phyloP scores from a whole-genome alignment of 2,113 vertebrate genomes.

The Coptodon rendalli region DNA sequence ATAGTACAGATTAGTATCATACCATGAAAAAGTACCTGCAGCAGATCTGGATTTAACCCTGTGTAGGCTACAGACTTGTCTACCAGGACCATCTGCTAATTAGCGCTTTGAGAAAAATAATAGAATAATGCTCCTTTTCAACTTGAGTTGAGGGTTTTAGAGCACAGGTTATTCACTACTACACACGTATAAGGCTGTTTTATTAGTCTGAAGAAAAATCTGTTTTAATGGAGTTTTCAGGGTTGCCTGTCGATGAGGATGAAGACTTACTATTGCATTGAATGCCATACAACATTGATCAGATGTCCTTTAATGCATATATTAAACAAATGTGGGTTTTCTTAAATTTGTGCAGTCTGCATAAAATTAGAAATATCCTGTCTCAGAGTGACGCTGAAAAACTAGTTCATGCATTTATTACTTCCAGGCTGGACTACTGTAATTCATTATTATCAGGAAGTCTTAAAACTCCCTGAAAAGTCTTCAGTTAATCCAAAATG shows the following conservation, averaged over 20 bases:
- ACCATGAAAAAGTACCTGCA: not conserved
- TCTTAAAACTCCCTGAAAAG: rapidly evolving
- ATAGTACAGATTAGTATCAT: not conserved
- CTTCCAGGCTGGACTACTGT: not conserved
- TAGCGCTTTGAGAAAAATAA: not conserved
- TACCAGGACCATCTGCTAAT: not conserved
- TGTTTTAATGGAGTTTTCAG: not conserved
- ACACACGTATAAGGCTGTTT: not conserved
- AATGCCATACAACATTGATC: not conserved
- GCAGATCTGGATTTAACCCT: not conserved
- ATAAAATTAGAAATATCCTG: not conserved
- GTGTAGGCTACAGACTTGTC: not conserved
- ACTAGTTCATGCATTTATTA: not conserved
- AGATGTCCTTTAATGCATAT: not conserved
- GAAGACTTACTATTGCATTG: not conserved
- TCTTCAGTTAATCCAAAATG: rapidly evolving
- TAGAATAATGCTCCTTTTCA: not conserved
- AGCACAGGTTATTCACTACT: not conserved
- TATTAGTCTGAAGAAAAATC: not conserved
- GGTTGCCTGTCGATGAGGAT: not conserved
- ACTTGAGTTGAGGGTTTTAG: not conserved
- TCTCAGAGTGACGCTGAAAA: not conserved
- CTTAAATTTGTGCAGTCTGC: not conserved
- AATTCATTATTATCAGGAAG: not conserved
- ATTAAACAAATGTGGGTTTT: not conserved